phyloP scores from a whole-genome alignment of 92 coral and sea anemone species.

The Heteractis magnifica region DNA sequence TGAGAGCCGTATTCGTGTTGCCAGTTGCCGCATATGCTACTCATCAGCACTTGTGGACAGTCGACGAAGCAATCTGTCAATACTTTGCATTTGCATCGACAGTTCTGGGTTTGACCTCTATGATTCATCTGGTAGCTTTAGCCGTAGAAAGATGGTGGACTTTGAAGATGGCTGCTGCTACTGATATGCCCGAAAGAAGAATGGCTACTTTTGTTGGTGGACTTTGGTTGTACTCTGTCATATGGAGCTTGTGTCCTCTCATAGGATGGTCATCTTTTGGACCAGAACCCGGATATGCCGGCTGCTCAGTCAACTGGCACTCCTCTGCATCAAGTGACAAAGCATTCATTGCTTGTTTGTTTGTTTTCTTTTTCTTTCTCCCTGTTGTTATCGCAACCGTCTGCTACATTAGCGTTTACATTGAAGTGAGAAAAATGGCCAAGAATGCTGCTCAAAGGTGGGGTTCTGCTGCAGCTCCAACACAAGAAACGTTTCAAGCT shows the following conservation, averaged over 20 bases:
- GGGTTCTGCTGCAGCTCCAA: conserved; percentile 36
- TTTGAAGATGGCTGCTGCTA: conserved; percentile 22
- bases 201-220: conserved; percentile 1
- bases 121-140: conserved; percentile 43
- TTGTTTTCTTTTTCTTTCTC: conserved; percentile 46
- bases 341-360: conserved; percentile 38
- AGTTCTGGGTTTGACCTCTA: conserved; percentile 36
- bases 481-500: conserved; percentile 45
- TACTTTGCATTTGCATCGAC: conserved; percentile 44
- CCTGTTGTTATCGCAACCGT: conserved; percentile 28
- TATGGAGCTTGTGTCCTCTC: conserved; percentile 51
- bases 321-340: conserved; percentile 25
- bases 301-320: conserved; percentile 57
- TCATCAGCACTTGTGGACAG: not conserved
- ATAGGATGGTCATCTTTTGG: conserved; percentile 66
- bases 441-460: conserved; percentile 40
- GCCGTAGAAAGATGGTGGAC: conserved; percentile 46
- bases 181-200: not conserved
- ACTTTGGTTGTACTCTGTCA: conserved; percentile 32
- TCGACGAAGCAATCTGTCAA: conserved; percentile 22
- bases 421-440: conserved; percentile 41
- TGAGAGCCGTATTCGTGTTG: conserved; percentile 30
- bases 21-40: conserved; percentile 49
- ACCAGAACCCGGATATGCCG: conserved; percentile 44
- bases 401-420: conserved; percentile 30